phyloP scores from a whole-genome alignment of 2,797 vertebrate species.

The Schizopygopsis pylzovi region DNA sequence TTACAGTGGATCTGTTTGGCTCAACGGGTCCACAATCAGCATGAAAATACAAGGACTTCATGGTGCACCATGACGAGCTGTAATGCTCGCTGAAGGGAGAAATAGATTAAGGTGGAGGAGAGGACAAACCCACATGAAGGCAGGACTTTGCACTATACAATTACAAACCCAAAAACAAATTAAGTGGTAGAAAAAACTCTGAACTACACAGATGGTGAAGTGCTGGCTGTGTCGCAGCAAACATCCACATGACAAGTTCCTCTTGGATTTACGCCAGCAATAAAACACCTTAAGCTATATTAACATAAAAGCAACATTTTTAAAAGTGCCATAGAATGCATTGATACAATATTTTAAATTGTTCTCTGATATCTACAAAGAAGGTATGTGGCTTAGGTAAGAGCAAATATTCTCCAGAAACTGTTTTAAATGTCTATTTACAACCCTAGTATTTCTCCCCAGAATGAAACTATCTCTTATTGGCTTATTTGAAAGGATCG shows the following conservation, averaged over 20 bases:
- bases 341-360: too few relatives aligned
- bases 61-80: conserved; percentile 35
- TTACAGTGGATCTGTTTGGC: conserved; percentile 9
- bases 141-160: conserved; percentile 6
- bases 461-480: too few relatives aligned
- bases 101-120: conserved; percentile 65
- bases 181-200: not conserved
- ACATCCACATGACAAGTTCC: not conserved
- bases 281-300: not conserved
- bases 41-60: conserved; percentile 31
- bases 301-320: not conserved
- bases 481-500: too few relatives aligned
- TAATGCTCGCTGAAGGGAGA: conserved; percentile 74
- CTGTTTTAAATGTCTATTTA: too few relatives aligned
- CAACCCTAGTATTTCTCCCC: too few relatives aligned
- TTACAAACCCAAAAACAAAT: conserved; percentile 4
- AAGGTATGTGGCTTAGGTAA: too few relatives aligned
- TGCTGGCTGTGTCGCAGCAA: not conserved
- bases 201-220: conserved; percentile 25
- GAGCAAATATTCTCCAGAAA: too few relatives aligned
- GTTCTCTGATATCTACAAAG: too few relatives aligned
- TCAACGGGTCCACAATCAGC: conserved; percentile 28
- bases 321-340: too few relatives aligned
- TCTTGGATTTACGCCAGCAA: conserved; percentile 10
- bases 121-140: conserved; percentile 43